A percentile compares a stretch with the other conserved stretches of the same genome.
phyloP scores from a whole-genome alignment of 1,140 invertebrate species.

The Conus betulinus region DNA sequence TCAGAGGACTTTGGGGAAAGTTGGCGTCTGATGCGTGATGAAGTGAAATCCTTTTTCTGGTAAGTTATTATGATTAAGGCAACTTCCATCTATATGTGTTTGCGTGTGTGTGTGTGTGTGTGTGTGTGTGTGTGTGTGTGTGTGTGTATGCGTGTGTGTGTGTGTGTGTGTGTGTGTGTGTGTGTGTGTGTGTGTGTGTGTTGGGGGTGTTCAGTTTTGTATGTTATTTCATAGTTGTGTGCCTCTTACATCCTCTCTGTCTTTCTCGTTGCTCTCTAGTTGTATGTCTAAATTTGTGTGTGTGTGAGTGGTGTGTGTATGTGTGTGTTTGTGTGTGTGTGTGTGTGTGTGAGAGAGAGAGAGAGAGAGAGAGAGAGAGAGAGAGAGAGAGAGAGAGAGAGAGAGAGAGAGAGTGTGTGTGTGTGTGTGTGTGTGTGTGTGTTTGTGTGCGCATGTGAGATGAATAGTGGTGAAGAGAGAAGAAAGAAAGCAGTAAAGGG shows the following conservation, averaged over 20 bases:
- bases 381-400: no score
- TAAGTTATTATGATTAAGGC: slow-evolving; percentile 43
- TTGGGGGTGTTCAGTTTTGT: no score
- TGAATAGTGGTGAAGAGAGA: no score
- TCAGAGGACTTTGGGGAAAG: slow-evolving; percentile 85
- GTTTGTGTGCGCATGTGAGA: not conserved
- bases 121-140: not conserved
- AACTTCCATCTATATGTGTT: not conserved
- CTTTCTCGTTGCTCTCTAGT: no score
- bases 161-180: not conserved
- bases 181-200: not conserved
- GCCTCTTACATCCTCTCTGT: no score
- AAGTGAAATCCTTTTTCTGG: slow-evolving; percentile 88
- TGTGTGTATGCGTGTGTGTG: not conserved
- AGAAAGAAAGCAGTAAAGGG: no score
- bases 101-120: not conserved
- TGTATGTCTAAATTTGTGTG: not conserved
- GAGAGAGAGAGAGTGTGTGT: no score
- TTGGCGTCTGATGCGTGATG: slow-evolving; percentile 83
- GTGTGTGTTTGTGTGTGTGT: no score
- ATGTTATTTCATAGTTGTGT: no score
- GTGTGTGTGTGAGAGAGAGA: no score
- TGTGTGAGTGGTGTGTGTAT: not conserved
- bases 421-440: not conserved
- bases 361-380: no score